Conservation (phyloP, 2,113 vertebrate genomes). For the Raphicerus campestris region DNA sequence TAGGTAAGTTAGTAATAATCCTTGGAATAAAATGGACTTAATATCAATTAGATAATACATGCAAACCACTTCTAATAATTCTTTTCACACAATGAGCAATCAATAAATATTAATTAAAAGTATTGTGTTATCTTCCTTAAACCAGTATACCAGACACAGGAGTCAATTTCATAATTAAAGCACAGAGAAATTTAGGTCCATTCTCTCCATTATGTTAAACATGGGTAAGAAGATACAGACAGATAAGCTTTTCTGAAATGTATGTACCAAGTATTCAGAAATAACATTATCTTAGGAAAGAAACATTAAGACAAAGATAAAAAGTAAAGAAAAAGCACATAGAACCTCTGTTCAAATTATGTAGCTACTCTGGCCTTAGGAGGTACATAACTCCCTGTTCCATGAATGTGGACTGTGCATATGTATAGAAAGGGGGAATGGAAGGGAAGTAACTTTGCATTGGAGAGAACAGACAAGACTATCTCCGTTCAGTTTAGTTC, state of each 20-base stretch:
- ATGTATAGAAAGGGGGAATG: neutral
- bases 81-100: neutral
- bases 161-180: neutral
- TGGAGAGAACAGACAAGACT: neutral
- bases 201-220: neutral
- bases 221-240: neutral
- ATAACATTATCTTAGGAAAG: neutral
- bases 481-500: neutral
- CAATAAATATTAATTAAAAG: neutral
- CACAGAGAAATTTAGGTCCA: neutral
- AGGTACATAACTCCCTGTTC: neutral
- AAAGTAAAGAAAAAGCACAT: neutral
- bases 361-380: neutral
- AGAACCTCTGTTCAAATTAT: no score
- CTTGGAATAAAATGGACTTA: neutral
- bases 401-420: neutral
- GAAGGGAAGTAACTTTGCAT: no score
- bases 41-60: neutral
- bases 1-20: neutral
- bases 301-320: neutral
- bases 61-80: neutral
- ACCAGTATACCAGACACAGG: neutral
- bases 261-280: neutral
- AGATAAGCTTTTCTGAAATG: neutral
- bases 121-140: neutral